Conservation (phyloP, 2,888 invertebrate species). For the Cheilosia scutellata region DNA sequence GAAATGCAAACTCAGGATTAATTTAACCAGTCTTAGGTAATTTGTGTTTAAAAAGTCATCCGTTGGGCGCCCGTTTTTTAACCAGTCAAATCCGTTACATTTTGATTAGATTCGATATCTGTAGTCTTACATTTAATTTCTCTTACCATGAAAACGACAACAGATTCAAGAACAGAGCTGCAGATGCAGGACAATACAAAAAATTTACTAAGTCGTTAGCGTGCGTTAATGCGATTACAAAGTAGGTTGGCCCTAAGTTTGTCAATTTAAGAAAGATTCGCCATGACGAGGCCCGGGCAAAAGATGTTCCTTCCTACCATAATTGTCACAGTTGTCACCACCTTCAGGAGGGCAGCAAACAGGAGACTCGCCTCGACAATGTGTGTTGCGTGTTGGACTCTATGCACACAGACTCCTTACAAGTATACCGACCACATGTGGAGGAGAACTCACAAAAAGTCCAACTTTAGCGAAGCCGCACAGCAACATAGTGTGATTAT, state of each 20-base stretch:
- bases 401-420: slow-evolving; percentile 38
- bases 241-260: not conserved
- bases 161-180: no score
- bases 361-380: slow-evolving; percentile 54
- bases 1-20: no score
- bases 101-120: no score
- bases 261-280: not conserved
- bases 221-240: no score
- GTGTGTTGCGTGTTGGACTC: slow-evolving; percentile 45
- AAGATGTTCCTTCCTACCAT: slow-evolving; percentile 14
- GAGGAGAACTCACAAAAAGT: slow-evolving; percentile 38
- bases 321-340: slow-evolving; percentile 57
- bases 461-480: slow-evolving; percentile 15
- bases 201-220: no score
- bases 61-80: no score
- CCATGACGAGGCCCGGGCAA: not conserved
- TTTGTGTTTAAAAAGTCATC: no score
- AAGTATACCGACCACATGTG: slow-evolving; percentile 11
- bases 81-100: no score
- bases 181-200: no score
- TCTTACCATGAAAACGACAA: no score
- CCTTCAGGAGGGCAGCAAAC: slow-evolving; percentile 40
- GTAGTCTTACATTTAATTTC: no score
- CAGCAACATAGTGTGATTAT: slow-evolving; percentile 26
- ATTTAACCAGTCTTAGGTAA: no score